Evolutionary conservation across 2,113 vertebrate species (phyloP), one percentile per base, ranked within the genome.

Genomic region (Scomber colias): DNA sequence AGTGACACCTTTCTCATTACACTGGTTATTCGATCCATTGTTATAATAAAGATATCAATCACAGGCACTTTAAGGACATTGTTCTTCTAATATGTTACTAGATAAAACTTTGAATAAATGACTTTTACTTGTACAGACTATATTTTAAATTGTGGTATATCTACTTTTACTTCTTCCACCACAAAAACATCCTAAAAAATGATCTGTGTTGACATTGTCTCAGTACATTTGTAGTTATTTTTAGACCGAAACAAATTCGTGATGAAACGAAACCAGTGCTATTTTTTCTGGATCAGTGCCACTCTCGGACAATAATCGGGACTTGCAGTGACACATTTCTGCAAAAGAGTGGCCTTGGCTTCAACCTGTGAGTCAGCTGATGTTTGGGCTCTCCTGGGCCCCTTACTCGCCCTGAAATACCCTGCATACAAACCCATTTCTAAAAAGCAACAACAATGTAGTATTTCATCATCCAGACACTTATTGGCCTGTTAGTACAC

Each of bases 291-390:
- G 87, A 91, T 11, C 59, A 5, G 56, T 75, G 90, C 87, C 87
- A 89, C 77, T 49, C 54, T 30, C 27, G 44, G 19, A 85, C 76
- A 91, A 77, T 82, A 71, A 81, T 30, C 35, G 17, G 51, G 7
- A 13, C 44, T 61, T 14, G 19, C 51, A 49, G 67, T 78, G 79
- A 87, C 77, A 83, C 68, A 80, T 5, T 68, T 72, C n/a, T 62
- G 56, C 44, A 71, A 3, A 59, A 71, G 40, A 61, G 63, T 69
- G 74, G 45, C 75, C 75, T 69, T 69, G 63, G 53, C 16, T 76
- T 82, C 65, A 82, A 74, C 77, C 51, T 68, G 69, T 89, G 82
- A 89, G 65, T 90, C 92, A 91, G 86, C 85, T 45, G 61, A 27
- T 10, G 15, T 65, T 35, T 48, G 5, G 19, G 2, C n/a, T 51